A percentile compares a stretch with the other conserved stretches of the same genome.
Evolutionary conservation across 2,113 vertebrate species (phyloP).

Genomic region (Microcebus jonahi): DNA sequence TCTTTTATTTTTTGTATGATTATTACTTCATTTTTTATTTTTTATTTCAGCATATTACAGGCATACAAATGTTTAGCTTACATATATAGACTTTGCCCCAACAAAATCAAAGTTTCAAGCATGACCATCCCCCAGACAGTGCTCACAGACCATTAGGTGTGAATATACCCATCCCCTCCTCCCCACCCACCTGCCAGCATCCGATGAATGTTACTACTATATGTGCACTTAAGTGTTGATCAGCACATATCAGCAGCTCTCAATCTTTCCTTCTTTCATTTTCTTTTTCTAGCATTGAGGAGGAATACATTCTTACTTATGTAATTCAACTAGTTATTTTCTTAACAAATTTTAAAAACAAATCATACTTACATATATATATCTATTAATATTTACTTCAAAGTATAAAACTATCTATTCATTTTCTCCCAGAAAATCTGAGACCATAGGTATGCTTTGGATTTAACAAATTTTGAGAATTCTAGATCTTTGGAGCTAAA

Average conservation of each 20-base stretch:
- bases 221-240: no score
- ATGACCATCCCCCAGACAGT: no score
- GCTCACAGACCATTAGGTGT: no score
- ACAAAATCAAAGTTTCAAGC: no score
- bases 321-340: neutral
- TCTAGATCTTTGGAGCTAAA: neutral
- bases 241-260: neutral
- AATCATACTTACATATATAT: neutral
- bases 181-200: no score
- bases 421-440: neutral
- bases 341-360: neutral
- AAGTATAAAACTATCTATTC: neutral
- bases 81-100: no score
- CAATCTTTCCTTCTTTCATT: neutral
- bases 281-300: neutral
- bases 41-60: no score
- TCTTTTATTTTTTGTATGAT: neutral
- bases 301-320: neutral
- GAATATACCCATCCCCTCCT: no score
- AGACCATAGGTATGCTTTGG: neutral
- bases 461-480: slow-evolving; percentile 7
- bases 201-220: no score
- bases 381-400: neutral
- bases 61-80: no score
- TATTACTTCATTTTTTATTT: neutral